These are phyloP conservation scores for Acrocephalus kingi DNA, from an alignment of 2,113 vertebrate species.

Conservation along the genomic window DNA sequence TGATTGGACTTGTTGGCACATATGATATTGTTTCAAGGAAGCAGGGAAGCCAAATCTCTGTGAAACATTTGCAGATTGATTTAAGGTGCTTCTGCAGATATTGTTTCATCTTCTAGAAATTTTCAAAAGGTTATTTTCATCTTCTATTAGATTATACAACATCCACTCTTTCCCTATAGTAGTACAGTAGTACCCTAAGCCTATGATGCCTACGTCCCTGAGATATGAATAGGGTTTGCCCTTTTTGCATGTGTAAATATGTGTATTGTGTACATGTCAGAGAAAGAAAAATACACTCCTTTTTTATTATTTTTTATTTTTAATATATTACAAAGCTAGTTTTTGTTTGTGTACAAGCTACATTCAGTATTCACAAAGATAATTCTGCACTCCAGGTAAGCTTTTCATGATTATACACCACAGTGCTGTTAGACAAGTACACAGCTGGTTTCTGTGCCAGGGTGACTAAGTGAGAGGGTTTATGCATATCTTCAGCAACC, in stretches of 20 bases:
- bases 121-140: background rate
- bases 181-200: background rate
- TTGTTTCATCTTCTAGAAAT: background rate
- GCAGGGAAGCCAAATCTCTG: background rate
- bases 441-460: background rate
- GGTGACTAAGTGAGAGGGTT: background rate
- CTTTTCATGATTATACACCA: background rate
- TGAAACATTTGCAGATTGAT: background rate
- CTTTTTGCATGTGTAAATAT: background rate
- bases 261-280: rapidly evolving
- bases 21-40: background rate
- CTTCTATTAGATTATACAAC: background rate
- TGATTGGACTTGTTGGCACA: background rate
- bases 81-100: background rate
- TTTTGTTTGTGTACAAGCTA: background rate
- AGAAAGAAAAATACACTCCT: background rate
- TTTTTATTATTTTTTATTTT: background rate
- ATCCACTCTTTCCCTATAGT: background rate
- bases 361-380: background rate
- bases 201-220: background rate
- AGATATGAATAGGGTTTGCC: background rate
- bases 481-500: background rate
- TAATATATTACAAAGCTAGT: background rate
- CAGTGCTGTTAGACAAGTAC: background rate
- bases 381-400: background rate